A percentile compares a stretch with the other conserved stretches of the same genome.
Conservation (phyloP, 2,888 invertebrate genomes). For the Drosophila mulleri region DNA sequence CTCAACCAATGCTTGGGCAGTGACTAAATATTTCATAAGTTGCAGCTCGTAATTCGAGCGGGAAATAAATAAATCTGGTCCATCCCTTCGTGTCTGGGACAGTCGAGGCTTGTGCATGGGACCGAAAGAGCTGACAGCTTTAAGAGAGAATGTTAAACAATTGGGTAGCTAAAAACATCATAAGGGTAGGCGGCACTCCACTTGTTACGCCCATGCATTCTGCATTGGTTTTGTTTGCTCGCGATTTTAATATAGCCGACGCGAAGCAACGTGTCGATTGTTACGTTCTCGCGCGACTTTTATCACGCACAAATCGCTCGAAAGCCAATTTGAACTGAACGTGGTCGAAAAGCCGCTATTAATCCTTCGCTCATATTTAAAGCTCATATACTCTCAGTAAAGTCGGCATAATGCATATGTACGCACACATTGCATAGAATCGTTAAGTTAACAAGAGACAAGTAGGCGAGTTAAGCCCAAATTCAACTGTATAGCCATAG, state of each 20-base stretch:
- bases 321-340: constrained; percentile 58
- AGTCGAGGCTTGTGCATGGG: neutral
- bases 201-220: too few relatives aligned
- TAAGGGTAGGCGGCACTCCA: neutral
- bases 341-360: constrained; percentile 24
- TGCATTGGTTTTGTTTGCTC: constrained; percentile 54
- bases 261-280: constrained; percentile 60
- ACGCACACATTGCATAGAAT: too few relatives aligned
- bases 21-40: constrained; percentile 65
- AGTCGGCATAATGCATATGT: neutral
- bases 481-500: too few relatives aligned
- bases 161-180: constrained; percentile 18
- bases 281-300: constrained; percentile 72
- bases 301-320: constrained; percentile 59
- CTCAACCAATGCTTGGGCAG: constrained; percentile 19
- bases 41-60: constrained; percentile 52
- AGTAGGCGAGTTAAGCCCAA: too few relatives aligned
- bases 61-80: constrained; percentile 66
- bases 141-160: constrained; percentile 45
- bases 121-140: neutral
- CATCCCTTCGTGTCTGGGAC: constrained; percentile 46
- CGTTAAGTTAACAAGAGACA: too few relatives aligned
- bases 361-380: constrained; percentile 5
- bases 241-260: constrained; percentile 48
- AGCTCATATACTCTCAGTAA: neutral